Evolutionary conservation across 2,797 vertebrate species (phyloP), one percentile per base, ranked within the genome.

Genomic region (Gymnocypris eckloni): DNA sequence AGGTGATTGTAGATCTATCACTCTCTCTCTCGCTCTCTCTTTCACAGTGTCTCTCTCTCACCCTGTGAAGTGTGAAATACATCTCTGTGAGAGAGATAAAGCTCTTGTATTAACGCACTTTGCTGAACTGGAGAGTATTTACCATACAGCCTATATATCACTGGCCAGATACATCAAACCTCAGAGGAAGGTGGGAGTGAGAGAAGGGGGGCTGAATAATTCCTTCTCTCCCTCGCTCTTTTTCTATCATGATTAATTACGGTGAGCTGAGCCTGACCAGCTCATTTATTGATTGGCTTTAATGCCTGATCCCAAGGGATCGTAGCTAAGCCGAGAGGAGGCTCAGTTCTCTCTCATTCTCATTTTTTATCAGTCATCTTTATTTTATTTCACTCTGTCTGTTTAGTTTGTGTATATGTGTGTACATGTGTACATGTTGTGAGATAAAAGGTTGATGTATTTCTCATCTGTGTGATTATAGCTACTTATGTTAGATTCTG

Each of bases 281-380:
- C 88, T 94, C 94, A 93, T 94, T 93, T 94, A 94, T 94, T 87
- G 92, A 94, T 95, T 92, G 87, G 69, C 90, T 86, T 85, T 91
- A 93, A 92, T 92, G 89, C 89, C 87, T 79, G 72, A 90, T 88
- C 88, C 77, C 59, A 76, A 18, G 48, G 79, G 77, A 87, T 61
- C 16, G 28, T 37, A 50, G 73, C 67, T 76, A 70, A 82, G 72
- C 52, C 69, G 7, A 28, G 67, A 81, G 43, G 50, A n/a, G 45
- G 73, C 69, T 83, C 39, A 39, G 75, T 79, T 69, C 67, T 88
- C 77, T 43, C 0, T 90, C 37, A 22, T n/a, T 56, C 41, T 78
- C 54, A 33, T 43, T 13, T 13, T 79, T 80, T 77, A 69, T 77
- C 83, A 48, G 37, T 80, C 43, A 12, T 77, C 33, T 64, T 50